These are phyloP conservation scores for Procambarus clarkii DNA, from an alignment of 1,140 invertebrate genomes.

Conservation along the genomic window DNA sequence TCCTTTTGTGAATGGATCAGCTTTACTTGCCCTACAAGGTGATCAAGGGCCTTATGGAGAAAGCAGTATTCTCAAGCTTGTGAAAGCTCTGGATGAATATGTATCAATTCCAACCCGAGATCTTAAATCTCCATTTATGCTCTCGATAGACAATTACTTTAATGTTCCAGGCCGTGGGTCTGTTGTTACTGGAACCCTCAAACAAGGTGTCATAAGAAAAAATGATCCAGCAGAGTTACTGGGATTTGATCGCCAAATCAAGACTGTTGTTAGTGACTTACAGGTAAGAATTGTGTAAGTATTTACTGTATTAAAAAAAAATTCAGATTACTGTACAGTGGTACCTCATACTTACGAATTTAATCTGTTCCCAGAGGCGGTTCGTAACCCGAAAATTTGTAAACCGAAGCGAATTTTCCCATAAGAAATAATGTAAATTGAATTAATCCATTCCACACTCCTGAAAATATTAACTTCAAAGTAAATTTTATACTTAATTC, in stretches of 20 bases:
- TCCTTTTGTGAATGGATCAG: conserved; percentile 92
- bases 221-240: conserved; percentile 85
- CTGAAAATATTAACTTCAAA: no score
- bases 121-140: conserved; percentile 85
- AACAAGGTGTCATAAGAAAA: conserved; percentile 77
- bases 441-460: no score
- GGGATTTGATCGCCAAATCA: conserved; percentile 85
- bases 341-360: background rate
- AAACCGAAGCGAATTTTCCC: no score
- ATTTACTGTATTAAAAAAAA: background rate
- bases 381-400: no score
- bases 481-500: no score
- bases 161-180: conserved; percentile 87
- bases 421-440: no score
- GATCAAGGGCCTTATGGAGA: conserved; percentile 83
- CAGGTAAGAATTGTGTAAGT: conserved; percentile 77
- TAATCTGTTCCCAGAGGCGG: no score
- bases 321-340: background rate
- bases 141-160: conserved; percentile 90
- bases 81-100: conserved; percentile 85
- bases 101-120: conserved; percentile 87
- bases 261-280: conserved; percentile 85
- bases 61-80: conserved; percentile 84
- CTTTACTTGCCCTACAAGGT: conserved; percentile 77
- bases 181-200: conserved; percentile 87